Evolutionary conservation across 2,888 invertebrate species (phyloP).

Genomic region (Lysandra coridon): DNA sequence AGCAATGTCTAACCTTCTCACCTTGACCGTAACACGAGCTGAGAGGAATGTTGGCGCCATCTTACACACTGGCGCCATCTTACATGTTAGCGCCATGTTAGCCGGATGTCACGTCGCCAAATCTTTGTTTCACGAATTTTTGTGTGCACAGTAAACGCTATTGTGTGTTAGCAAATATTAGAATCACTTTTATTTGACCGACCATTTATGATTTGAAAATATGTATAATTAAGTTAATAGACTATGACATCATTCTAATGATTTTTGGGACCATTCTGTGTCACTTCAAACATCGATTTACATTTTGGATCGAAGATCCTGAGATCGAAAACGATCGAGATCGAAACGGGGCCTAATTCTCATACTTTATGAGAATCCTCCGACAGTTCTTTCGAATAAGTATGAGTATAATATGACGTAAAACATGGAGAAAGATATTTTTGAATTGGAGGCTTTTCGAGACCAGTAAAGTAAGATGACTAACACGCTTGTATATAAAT

Average conservation of each 20-base stretch:
- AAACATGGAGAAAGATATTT: too few relatives aligned
- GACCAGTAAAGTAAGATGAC: too few relatives aligned
- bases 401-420: too few relatives aligned
- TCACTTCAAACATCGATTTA: too few relatives aligned
- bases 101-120: constrained; percentile 58
- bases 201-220: background rate
- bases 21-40: constrained; percentile 32
- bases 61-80: constrained; percentile 60
- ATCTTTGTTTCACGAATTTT: constrained; percentile 59
- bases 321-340: too few relatives aligned
- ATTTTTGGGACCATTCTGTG: background rate
- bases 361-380: too few relatives aligned
- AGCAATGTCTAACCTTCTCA: background rate
- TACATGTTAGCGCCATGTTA: constrained; percentile 36
- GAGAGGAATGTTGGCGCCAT: constrained; percentile 65
- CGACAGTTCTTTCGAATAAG: too few relatives aligned
- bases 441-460: too few relatives aligned
- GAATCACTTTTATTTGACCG: background rate
- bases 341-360: too few relatives aligned
- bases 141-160: constrained; percentile 37
- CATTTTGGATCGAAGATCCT: too few relatives aligned
- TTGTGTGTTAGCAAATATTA: constrained; percentile 31
- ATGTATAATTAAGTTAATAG: background rate
- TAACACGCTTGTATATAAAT: too few relatives aligned
- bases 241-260: background rate